These are phyloP conservation scores for Hydriomena furcata DNA, from an alignment of 2,888 invertebrate species.

Conservation along the genomic window DNA sequence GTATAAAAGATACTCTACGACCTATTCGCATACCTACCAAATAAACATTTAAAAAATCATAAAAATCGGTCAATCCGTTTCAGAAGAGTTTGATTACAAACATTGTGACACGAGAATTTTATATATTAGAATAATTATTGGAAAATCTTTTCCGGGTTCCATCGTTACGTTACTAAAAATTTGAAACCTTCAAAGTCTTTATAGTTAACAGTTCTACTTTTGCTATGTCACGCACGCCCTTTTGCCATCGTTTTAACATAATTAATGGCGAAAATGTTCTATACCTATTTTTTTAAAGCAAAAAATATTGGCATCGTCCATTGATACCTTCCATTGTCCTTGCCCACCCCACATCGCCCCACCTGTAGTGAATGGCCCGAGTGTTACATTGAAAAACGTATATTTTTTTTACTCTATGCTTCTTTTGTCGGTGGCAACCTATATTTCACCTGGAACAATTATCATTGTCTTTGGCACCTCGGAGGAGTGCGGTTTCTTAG, in stretches of 20 bases:
- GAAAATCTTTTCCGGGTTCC: too few species aligned
- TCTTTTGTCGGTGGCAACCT: conserved; percentile 81
- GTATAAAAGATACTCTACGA: too few species aligned
- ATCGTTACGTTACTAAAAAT: background rate
- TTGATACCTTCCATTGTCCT: conserved; percentile 76
- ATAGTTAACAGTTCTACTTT: conserved; percentile 24
- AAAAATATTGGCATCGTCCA: conserved; percentile 72
- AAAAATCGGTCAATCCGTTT: too few species aligned
- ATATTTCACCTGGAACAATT: conserved; percentile 82
- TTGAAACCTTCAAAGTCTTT: conserved; percentile 1
- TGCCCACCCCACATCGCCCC: conserved; percentile 72
- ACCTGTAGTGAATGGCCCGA: conserved; percentile 78
- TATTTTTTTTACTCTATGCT: conserved; percentile 61
- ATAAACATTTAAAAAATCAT: too few species aligned
- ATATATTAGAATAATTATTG: too few species aligned
- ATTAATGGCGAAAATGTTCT: conserved; percentile 66
- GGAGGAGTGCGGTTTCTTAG: conserved; percentile 46
- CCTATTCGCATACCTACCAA: too few species aligned
- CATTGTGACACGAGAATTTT: too few species aligned
- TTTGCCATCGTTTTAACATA: conserved; percentile 54
- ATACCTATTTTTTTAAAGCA: conserved; percentile 59
- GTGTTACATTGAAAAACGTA: conserved; percentile 76
- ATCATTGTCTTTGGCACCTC: conserved; percentile 82
- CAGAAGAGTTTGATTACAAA: too few species aligned
- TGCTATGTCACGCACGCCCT: conserved; percentile 46